phyloP scores from a whole-genome alignment of 2,797 vertebrate genomes.

The Phyllotis vaccarum region DNA sequence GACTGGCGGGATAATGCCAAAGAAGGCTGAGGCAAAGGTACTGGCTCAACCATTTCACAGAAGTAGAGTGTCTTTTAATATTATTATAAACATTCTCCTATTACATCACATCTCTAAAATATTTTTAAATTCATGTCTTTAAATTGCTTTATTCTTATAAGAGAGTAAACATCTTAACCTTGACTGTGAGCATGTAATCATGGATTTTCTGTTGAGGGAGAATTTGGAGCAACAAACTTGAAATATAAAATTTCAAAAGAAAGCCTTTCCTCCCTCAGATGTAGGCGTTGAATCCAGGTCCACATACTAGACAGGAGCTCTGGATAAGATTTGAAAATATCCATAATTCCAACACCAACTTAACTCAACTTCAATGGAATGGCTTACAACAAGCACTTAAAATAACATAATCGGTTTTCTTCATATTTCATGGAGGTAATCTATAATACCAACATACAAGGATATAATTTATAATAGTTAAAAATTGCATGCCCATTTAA shows the following conservation, averaged over 20 bases:
- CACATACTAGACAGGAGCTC: neutral
- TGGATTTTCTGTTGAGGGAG: neutral
- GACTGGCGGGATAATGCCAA: neutral
- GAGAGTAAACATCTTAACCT: slow-evolving; percentile 36
- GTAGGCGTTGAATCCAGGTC: neutral
- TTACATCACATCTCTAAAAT: neutral
- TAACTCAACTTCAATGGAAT: slow-evolving; percentile 13
- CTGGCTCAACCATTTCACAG: slow-evolving; percentile 35
- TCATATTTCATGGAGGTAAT: slow-evolving; percentile 22
- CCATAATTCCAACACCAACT: slow-evolving; percentile 1
- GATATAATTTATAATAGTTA: neutral
- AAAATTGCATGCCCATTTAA: slow-evolving; percentile 34
- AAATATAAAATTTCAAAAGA: slow-evolving; percentile 62
- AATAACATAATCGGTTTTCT: slow-evolving; percentile 53
- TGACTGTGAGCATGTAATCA: neutral
- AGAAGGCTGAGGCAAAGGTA: slow-evolving; percentile 36
- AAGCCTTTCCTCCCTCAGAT: neutral
- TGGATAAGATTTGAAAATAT: slow-evolving; percentile 29
- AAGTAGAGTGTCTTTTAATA: neutral
- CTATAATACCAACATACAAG: slow-evolving; percentile 25
- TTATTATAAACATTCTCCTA: slow-evolving; percentile 53
- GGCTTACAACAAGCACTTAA: slow-evolving; percentile 19
- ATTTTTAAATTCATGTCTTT: slow-evolving; percentile 48
- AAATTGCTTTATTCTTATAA: slow-evolving; percentile 26
- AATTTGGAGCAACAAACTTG: neutral